A percentile compares a stretch with the other conserved stretches of the same genome.
Evolutionary conservation across 2,797 vertebrate genomes (phyloP).

Genomic region (Kryptopterus vitreolus): DNA sequence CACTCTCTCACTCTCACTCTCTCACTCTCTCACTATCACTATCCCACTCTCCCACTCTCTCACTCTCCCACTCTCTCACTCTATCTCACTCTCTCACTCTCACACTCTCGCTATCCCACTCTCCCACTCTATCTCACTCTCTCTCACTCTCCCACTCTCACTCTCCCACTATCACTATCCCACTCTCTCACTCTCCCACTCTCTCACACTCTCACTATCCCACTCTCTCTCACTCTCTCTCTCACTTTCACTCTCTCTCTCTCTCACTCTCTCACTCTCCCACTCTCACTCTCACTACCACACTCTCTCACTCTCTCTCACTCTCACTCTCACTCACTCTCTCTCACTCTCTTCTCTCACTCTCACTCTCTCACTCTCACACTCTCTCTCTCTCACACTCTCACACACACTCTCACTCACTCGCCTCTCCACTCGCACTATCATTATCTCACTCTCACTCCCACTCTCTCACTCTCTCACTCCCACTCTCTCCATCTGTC

Average conservation of each 20-base stretch:
- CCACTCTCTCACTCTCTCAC: no score
- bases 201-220: background rate
- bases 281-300: no score
- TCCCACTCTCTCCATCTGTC: background rate
- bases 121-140: no score
- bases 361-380: background rate
- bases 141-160: background rate
- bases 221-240: background rate
- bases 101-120: no score
- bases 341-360: background rate
- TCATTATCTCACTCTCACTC: no score
- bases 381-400: background rate
- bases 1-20: background rate
- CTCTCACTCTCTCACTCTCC: background rate
- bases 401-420: background rate
- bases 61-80: no score
- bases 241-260: no score
- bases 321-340: background rate
- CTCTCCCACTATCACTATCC: no score
- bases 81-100: no score
- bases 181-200: background rate
- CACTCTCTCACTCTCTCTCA: background rate
- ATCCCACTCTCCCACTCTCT: background rate
- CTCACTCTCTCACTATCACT: no score
- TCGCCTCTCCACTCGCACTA: no score